These are phyloP conservation scores for Corydoras sp. DNA, from an alignment of 2,113 vertebrate genomes.

Conservation along the genomic window DNA sequence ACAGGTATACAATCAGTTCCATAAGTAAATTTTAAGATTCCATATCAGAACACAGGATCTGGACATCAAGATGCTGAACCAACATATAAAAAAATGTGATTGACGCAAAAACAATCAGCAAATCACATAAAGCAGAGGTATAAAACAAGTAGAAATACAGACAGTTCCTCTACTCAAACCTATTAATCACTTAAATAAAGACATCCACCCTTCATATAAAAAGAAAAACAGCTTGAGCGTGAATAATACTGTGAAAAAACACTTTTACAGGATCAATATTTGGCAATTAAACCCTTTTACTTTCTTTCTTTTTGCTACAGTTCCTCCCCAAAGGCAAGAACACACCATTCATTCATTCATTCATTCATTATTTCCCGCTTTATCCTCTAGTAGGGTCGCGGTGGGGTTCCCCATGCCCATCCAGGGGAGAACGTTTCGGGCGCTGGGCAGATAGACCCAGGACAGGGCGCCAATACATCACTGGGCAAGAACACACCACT, in stretches of 20 bases:
- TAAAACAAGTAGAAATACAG: constrained; percentile 2
- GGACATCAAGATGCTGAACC: neutral
- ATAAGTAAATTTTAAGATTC: too few species aligned
- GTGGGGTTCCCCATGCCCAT: too few species aligned
- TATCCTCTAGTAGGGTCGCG: too few species aligned
- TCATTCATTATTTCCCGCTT: too few species aligned
- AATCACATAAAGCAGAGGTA: neutral
- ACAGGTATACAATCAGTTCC: constrained; percentile 1
- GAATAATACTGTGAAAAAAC: constrained; percentile 35
- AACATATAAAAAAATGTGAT: neutral
- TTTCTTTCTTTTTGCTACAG: neutral
- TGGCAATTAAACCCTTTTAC: constrained; percentile 10
- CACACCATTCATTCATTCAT: neutral
- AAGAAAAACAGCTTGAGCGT: neutral
- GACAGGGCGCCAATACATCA: too few species aligned
- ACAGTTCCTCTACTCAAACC: constrained; percentile 1
- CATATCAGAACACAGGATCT: neutral
- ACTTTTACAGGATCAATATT: constrained; percentile 2
- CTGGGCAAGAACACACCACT: too few species aligned
- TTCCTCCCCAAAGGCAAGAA: neutral
- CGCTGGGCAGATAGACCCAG: too few species aligned
- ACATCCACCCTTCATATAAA: constrained; percentile 4
- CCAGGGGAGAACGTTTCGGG: too few species aligned
- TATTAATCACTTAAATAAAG: too few species aligned
- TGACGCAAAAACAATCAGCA: neutral